A percentile compares a stretch with the other conserved stretches of the same genome.
phyloP scores from a whole-genome alignment of 2,113 vertebrate genomes.

The Caloenas nicobarica region DNA sequence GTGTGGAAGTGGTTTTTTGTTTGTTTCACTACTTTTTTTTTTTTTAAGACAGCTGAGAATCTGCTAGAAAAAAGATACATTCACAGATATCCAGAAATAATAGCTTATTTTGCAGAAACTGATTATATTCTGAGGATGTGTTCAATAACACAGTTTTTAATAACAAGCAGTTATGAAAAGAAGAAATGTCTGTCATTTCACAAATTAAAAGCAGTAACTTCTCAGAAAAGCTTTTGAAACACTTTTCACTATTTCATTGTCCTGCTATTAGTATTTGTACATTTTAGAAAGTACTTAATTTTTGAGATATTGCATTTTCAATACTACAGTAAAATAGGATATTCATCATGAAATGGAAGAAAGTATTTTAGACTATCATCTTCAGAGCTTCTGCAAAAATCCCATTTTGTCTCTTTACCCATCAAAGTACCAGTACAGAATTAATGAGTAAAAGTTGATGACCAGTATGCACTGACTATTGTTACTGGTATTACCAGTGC shows the following conservation, averaged over 20 bases:
- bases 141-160: not conserved
- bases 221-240: not conserved
- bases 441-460: not conserved
- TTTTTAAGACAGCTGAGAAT: not conserved
- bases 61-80: not conserved
- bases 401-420: not conserved
- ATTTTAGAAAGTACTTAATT: not conserved
- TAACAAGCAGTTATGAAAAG: not conserved
- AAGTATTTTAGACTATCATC: not conserved
- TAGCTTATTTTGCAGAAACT: not conserved
- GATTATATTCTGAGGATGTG: not conserved
- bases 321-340: not conserved
- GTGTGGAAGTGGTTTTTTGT: conserved; percentile 25
- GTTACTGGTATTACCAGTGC: rapidly evolving
- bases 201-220: not conserved
- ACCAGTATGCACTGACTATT: not conserved
- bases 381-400: not conserved
- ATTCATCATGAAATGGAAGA: not conserved
- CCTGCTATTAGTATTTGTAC: not conserved
- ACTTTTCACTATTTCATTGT: not conserved
- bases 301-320: not conserved
- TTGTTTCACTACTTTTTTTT: not conserved
- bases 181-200: not conserved
- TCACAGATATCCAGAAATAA: not conserved
- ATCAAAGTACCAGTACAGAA: not conserved